Conservation (phyloP, 2,888 invertebrate genomes). For the Hedychridium roseum region DNA sequence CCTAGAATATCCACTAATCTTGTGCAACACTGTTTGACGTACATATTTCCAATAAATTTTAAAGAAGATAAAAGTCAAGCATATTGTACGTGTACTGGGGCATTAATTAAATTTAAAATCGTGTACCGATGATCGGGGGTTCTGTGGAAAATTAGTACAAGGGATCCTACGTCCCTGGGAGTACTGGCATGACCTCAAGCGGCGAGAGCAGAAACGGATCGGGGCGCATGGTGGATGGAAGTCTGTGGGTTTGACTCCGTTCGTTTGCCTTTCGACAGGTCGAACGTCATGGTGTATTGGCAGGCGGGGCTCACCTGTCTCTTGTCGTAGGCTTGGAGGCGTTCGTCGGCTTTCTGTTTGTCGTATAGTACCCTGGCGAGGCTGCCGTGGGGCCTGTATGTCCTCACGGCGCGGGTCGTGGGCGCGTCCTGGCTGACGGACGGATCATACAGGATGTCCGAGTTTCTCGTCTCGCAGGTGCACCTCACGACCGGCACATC, state of each 20-base stretch:
- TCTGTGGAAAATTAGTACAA: too few species aligned
- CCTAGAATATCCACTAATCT: too few species aligned
- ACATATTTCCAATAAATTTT: too few species aligned
- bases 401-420: conserved; percentile 31
- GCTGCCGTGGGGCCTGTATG: conserved; percentile 74
- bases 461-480: conserved; percentile 27
- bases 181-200: conserved; percentile 29
- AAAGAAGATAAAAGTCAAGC: too few species aligned
- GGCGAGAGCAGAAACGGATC: conserved; percentile 24
- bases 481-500: conserved; percentile 26
- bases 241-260: too few species aligned
- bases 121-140: too few species aligned
- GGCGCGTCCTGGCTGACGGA: conserved; percentile 18
- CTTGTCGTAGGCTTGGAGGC: conserved; percentile 74
- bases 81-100: too few species aligned
- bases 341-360: conserved; percentile 76
- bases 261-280: too few species aligned
- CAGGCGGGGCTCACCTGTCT: conserved; percentile 74
- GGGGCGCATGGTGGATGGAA: too few species aligned
- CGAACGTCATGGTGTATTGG: too few species aligned
- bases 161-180: conserved; percentile 18
- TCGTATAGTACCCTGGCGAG: conserved; percentile 77
- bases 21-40: too few species aligned
- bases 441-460: conserved; percentile 5
- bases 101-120: too few species aligned